These are phyloP conservation scores for Zingel zingel DNA, from an alignment of 2,113 vertebrate species.

Conservation along the genomic window DNA sequence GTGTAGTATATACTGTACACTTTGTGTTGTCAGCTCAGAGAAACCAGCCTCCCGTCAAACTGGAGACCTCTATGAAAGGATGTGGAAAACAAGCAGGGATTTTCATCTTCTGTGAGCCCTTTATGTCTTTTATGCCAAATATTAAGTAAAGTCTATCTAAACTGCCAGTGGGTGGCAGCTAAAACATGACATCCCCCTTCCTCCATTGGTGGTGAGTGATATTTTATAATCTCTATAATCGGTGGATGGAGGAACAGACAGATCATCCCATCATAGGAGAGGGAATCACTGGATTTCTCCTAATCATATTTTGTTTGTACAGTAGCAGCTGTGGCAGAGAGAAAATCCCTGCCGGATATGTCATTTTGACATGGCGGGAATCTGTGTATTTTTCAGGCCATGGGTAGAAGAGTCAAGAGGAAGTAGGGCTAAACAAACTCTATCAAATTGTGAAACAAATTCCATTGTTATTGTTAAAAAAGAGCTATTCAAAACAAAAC, in stretches of 20 bases:
- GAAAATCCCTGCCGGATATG: conserved; percentile 57
- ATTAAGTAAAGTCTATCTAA: conserved; percentile 46
- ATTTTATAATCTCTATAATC: conserved; percentile 63
- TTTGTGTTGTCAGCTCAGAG: conserved; percentile 49
- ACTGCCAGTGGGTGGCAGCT: conserved; percentile 49
- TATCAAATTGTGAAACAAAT: conserved; percentile 54
- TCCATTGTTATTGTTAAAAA: conserved; percentile 38
- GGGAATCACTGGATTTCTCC: conserved; percentile 43
- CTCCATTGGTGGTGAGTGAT: conserved; percentile 31
- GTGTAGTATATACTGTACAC: conserved; percentile 34
- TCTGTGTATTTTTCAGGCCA: conserved; percentile 47
- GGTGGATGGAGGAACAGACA: conserved; percentile 52
- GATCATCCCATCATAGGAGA: conserved; percentile 52
- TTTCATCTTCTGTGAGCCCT: conserved; percentile 76
- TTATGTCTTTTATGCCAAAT: conserved; percentile 53
- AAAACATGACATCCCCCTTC: conserved; percentile 29
- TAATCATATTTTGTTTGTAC: conserved; percentile 56
- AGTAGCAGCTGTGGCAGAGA: conserved; percentile 70
- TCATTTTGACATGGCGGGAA: conserved; percentile 51
- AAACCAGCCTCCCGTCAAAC: conserved; percentile 37
- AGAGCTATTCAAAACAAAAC: conserved; percentile 29
- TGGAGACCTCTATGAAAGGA: conserved; percentile 27
- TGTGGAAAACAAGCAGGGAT: conserved; percentile 54
- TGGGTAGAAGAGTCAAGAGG: conserved; percentile 28
- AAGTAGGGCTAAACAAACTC: conserved; percentile 44